phyloP scores from a whole-genome alignment of 2,888 invertebrate genomes.

The Lathronympha strigana region DNA sequence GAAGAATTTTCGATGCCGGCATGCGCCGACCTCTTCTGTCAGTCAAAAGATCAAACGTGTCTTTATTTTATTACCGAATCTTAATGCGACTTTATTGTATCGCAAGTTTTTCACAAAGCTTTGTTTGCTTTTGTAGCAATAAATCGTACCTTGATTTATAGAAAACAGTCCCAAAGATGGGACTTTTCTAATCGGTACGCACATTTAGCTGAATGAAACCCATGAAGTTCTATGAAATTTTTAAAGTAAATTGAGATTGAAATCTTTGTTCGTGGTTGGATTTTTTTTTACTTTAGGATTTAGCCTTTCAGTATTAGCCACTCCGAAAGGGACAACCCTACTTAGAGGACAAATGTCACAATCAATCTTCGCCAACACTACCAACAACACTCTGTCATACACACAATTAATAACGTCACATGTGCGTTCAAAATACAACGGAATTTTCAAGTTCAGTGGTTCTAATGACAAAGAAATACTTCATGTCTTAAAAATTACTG shows the following conservation, averaged over 20 bases:
- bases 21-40: slow-evolving; percentile 26
- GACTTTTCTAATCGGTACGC: too few species aligned
- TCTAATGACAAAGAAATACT: slow-evolving; percentile 8
- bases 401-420: slow-evolving; percentile 35
- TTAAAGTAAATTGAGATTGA: too few species aligned
- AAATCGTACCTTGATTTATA: not conserved
- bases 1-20: slow-evolving; percentile 11
- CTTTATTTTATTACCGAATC: slow-evolving; percentile 29
- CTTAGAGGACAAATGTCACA: slow-evolving; percentile 36
- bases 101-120: slow-evolving; percentile 20
- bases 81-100: slow-evolving; percentile 29
- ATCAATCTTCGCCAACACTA: slow-evolving; percentile 32
- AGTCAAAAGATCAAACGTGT: slow-evolving; percentile 32
- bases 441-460: slow-evolving; percentile 20
- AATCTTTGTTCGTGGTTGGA: too few species aligned
- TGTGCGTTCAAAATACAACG: slow-evolving; percentile 20
- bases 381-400: slow-evolving; percentile 36
- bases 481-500: not conserved
- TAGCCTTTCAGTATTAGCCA: not conserved
- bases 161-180: not conserved
- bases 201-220: too few species aligned
- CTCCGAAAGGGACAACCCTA: not conserved
- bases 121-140: not conserved
- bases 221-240: too few species aligned
- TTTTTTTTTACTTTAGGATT: not conserved